phyloP scores from a whole-genome alignment of 2,113 vertebrate species.

The Bettongia penicillata region DNA sequence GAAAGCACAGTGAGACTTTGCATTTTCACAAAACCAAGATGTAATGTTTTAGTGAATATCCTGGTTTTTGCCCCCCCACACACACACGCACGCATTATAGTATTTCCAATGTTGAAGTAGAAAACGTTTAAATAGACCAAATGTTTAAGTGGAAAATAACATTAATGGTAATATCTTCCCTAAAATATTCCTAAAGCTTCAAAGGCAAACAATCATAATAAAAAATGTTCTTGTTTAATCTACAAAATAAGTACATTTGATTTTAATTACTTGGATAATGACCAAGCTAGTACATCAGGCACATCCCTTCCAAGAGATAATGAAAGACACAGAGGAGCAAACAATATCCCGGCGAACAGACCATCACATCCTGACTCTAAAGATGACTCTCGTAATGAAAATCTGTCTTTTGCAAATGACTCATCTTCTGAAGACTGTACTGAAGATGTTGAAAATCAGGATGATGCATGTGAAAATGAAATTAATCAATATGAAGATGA shows the following conservation, averaged over 20 bases:
- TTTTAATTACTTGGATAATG: constrained; percentile 88
- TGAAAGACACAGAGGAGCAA: constrained; percentile 85
- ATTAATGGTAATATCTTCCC: constrained; percentile 76
- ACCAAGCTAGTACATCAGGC: constrained; percentile 84
- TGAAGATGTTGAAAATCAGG: constrained; percentile 84
- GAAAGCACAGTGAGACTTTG: constrained; percentile 27
- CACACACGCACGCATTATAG: constrained; percentile 40
- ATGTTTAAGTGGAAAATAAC: constrained; percentile 80
- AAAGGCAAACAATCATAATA: constrained; percentile 84
- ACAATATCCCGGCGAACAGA: constrained; percentile 84
- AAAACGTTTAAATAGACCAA: constrained; percentile 68
- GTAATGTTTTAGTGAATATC: constrained; percentile 74
- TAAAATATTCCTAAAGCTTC: constrained; percentile 82
- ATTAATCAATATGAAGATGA: constrained; percentile 87
- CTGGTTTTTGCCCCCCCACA: constrained; percentile 54
- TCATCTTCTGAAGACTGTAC: constrained; percentile 83
- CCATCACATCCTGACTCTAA: constrained; percentile 83
- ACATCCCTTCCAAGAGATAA: constrained; percentile 85
- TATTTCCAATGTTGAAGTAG: constrained; percentile 80
- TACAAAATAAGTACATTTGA: constrained; percentile 88
- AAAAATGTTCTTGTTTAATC: constrained; percentile 85
- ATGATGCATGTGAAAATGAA: constrained; percentile 86
- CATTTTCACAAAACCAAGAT: constrained; percentile 69
- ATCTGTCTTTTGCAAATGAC: constrained; percentile 84
- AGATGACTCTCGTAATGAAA: constrained; percentile 85